These are phyloP conservation scores for Drosophila navojoa DNA, from an alignment of 1,140 invertebrate genomes.

Conservation along the genomic window DNA sequence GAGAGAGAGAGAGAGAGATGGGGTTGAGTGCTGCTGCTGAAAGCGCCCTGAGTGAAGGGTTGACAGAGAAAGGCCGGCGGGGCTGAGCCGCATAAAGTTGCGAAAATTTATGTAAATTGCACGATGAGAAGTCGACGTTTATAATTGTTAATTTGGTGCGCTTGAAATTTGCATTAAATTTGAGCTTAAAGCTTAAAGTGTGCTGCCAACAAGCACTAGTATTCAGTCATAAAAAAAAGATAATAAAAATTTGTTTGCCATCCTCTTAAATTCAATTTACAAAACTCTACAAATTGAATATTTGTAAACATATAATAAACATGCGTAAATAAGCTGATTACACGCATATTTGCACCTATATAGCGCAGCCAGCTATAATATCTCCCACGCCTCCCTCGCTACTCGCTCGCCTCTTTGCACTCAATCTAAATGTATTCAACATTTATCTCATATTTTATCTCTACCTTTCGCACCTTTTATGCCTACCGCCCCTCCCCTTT, in stretches of 20 bases:
- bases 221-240: background rate
- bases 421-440: conserved; percentile 63
- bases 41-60: conserved; percentile 17
- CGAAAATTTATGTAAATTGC: conserved; percentile 65
- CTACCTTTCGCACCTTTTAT: conserved; percentile 17
- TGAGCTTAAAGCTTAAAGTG: conserved; percentile 21
- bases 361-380: conserved; percentile 46
- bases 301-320: conserved; percentile 62
- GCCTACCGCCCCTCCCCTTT: background rate
- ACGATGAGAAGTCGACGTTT: conserved; percentile 48
- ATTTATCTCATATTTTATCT: conserved; percentile 71
- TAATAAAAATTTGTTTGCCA: conserved; percentile 32
- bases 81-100: conserved; percentile 24
- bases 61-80: background rate
- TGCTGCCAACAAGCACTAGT: conserved; percentile 23
- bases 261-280: conserved; percentile 37
- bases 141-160: conserved; percentile 54
- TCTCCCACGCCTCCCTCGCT: conserved; percentile 3
- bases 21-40: background rate
- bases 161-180: conserved; percentile 42
- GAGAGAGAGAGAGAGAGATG: too few relatives aligned
- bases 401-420: background rate
- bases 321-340: conserved; percentile 81
- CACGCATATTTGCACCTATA: conserved; percentile 78
- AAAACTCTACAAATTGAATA: conserved; percentile 58